Base-by-base conservation (phyloP, 2,797 vertebrate species). In the Lutjanus campechanus region DNA sequence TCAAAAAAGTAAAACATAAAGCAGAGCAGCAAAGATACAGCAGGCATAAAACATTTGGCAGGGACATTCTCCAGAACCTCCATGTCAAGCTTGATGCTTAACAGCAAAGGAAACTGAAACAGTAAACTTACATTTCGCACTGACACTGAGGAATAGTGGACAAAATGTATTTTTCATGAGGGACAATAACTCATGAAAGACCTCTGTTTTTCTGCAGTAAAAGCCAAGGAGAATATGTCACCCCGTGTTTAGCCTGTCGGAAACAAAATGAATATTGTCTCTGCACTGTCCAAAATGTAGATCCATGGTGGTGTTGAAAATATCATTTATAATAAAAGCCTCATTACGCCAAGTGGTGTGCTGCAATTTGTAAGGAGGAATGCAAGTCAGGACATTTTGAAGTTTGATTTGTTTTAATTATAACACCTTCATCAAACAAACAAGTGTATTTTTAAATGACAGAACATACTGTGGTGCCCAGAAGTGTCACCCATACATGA, bases 31-130 rank as follows among this genome's bases (percentile, higher is more conserved):
- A 58, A 0, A 43, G 58, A 56, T 61, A 54, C 46, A 73, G 56
- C 43, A 81, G 47, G n/a, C 43, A 46, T 43, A 40, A 55, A 60
- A 61, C 47, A 73, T 62, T 65, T 76, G 69, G 25, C 44, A 47
- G 12, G 7, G n/a, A 68, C 8, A 50, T 19, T 40, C 41, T 82
- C 64, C 69, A 81, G 67, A 47, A 55, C 16, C 62, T 75, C 1
- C n/a, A 10, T 36, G 61, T 69, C 76, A 62, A 65, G 50, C 20
- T 19, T 76, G 85, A 86, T 59, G 58, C 66, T 65, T 55, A 69
- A 60, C 82, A 78, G 76, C 19, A 44, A 71, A 50, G 11, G 6
- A 73, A 81, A 67, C 22, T 74, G 44, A 79, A 82, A 74, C 51
- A 44, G 17, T 44, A 79, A 81, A 73, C 54, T 40, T 79, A 63